Base-by-base conservation (phyloP, 2,888 invertebrate genomes). In the Pseudolycoriella hygida region DNA sequence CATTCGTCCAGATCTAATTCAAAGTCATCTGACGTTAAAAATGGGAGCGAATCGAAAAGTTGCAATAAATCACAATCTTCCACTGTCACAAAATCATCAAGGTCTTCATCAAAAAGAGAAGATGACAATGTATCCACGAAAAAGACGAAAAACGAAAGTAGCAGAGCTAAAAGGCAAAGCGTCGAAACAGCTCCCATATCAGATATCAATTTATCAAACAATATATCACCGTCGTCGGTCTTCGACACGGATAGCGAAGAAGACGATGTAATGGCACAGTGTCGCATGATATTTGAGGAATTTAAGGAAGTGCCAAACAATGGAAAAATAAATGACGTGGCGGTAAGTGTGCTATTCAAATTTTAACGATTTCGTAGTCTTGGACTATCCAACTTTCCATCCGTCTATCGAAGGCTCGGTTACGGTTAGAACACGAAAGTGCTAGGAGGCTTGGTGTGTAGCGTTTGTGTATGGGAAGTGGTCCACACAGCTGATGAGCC, bases 271-370 rank as follows among this genome's bases (percentile, higher is more conserved):
- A 77, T 80, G 56, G 76, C 81, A 54, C 86, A 90, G 63, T 90
- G 90, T 61, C 76, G 82, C 56, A 78, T 74, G 66, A 88, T 90
- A 54, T 90, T 87, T 64, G 83, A 86, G 62, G 84, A 87, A 64
- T 76, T 80, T 64, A 74, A 76, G 46, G 72, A 74, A n/a, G 38
- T 4, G 12, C 5, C 45, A 12, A 15, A 12, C n/a, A n/a, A 17
- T 17, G 42, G 37, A 17, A 42, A 59, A 58, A 51, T 65, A 65
- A 11, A 17, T 54, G 51, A 55, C 47, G 56, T 57, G 53, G 50
- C 50, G 10, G 32, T 17, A 19, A 19, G 25, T 17, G 14, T 17
- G n/a, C 8, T 32, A n/a, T 17, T 34, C 34, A 25, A 4, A 25
- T 25, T n/a, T n/a, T n/a, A n/a, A n/a, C n/a, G n/a, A n/a, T n/a